Base-by-base conservation (phyloP, 2,797 vertebrate species). In the Pogonophryne albipinna region DNA sequence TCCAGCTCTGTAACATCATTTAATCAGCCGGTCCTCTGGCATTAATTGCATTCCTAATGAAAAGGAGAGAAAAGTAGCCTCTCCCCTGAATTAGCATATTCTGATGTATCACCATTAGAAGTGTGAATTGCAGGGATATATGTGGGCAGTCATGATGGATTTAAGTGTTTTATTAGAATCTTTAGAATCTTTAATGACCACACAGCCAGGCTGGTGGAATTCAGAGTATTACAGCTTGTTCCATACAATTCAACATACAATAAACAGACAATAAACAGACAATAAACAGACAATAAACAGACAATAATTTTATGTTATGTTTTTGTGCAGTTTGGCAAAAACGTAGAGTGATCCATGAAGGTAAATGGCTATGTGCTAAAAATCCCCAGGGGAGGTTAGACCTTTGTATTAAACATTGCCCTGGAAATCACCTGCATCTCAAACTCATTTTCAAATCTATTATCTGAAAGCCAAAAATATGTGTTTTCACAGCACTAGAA, bases 31-130 rank as follows among this genome's bases (percentile, higher is more conserved):
- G 85, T 91, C 87, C 90, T 41, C 83, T 86, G 85, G 83, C 87
- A 89, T 89, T 92, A 91, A 92, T 92, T 92, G 89, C 73, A 79
- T 80, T 90, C 71, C 80, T 90, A 87, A 90, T 91, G 83, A 88
- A 91, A 86, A 71, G 59, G 65, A 81, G 76, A 86, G 64, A 64
- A 78, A 81, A 76, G 71, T 76, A 31, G 71, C 67, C 71, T 73
- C 57, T 67, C 66, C 64, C 51, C 61, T 20, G 41, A 84, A 87
- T 86, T 80, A 82, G 57, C 70, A 82, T 84, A 77, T 73, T 74
- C 68, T 76, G 69, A 79, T 78, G 41, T 62, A 75, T 58, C 68
- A 59, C 34, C 20, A 76, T 59, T 74, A 78, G 42, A 46, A 46
- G 31, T 46, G 4, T 56, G 69, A 82, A 72, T 79, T 85, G 47